A percentile compares a stretch with the other conserved stretches of the same genome.
These are phyloP conservation scores for Ginglymostoma cirratum DNA, from an alignment of 2,113 vertebrate species.

Conservation along the genomic window DNA sequence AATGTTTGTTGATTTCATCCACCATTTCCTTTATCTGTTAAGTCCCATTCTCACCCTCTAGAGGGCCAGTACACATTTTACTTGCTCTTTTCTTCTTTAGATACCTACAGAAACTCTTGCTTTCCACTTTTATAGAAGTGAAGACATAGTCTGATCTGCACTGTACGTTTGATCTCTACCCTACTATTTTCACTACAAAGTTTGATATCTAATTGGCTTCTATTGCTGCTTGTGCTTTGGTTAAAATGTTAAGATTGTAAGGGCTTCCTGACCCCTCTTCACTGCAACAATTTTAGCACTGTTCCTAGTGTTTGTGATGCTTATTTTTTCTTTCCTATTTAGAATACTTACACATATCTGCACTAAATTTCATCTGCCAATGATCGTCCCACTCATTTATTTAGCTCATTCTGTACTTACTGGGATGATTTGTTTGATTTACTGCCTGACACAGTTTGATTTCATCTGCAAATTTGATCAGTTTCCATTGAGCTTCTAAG, in stretches of 20 bases:
- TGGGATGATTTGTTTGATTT: neutral
- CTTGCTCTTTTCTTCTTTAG: too few relatives aligned
- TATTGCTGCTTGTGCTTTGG: neutral
- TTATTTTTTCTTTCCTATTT: neutral
- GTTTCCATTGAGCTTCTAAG: neutral
- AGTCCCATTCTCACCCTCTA: too few relatives aligned
- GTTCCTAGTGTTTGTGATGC: neutral
- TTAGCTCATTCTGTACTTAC: neutral
- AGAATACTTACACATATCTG: neutral
- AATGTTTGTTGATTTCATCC: too few relatives aligned
- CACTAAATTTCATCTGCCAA: neutral
- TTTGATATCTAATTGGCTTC: neutral
- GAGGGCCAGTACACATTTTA: too few relatives aligned
- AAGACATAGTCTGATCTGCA: neutral
- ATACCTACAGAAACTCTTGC: too few relatives aligned
- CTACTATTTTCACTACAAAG: neutral
- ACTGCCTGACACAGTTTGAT: neutral
- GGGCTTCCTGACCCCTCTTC: neutral
- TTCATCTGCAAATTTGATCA: neutral
- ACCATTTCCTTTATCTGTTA: too few relatives aligned
- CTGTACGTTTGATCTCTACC: too few relatives aligned
- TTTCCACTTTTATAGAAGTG: neutral
- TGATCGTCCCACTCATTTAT: neutral
- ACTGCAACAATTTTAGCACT: neutral
- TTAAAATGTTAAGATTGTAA: neutral